phyloP scores from a whole-genome alignment of 2,888 invertebrate genomes.

The Halictus ligatus region DNA sequence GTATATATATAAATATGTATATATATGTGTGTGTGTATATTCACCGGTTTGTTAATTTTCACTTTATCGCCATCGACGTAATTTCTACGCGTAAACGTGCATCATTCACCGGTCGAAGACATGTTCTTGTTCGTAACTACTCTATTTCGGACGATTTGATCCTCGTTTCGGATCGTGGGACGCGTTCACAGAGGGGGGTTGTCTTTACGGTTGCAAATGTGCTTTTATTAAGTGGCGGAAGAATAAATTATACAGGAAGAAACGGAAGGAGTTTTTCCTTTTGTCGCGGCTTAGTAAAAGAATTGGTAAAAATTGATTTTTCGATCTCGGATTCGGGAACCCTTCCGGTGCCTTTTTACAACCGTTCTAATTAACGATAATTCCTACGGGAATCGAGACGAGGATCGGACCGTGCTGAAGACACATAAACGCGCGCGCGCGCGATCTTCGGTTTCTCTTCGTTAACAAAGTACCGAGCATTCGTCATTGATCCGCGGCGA shows the following conservation, averaged over 20 bases:
- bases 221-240: background rate
- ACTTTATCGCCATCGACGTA: slow-evolving; percentile 43
- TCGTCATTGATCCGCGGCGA: slow-evolving; percentile 51
- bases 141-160: slow-evolving; percentile 45
- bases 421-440: slow-evolving; percentile 15
- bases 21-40: slow-evolving; percentile 9
- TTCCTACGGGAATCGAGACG: background rate
- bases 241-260: background rate
- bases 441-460: slow-evolving; percentile 48
- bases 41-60: slow-evolving; percentile 47
- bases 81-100: slow-evolving; percentile 41
- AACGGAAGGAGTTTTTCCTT: background rate
- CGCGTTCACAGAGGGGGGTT: slow-evolving; percentile 12
- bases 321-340: slow-evolving; percentile 3
- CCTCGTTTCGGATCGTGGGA: slow-evolving; percentile 22
- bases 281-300: background rate
- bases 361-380: slow-evolving; percentile 20
- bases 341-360: slow-evolving; percentile 29
- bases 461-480: slow-evolving; percentile 29
- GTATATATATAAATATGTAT: slow-evolving; percentile 18
- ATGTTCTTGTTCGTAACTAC: slow-evolving; percentile 37
- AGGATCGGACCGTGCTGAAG: slow-evolving; percentile 49
- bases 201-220: background rate
- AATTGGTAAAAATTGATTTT: background rate
- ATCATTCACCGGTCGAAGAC: slow-evolving; percentile 57